Base-by-base conservation (phyloP, 2,888 invertebrate species). In the Cinara cedri region DNA sequence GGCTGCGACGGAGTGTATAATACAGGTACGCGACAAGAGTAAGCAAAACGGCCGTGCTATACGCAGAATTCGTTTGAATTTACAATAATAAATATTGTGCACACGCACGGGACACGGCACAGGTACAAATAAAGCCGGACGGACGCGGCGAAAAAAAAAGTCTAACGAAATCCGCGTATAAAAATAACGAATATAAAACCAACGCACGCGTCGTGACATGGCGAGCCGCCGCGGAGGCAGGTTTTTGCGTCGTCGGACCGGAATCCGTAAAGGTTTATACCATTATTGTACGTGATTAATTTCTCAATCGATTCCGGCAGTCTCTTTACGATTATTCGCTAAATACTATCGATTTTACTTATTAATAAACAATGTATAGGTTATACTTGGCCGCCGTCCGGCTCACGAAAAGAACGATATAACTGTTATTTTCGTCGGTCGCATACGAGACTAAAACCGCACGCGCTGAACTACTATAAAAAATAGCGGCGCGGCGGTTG, bases 231-330 rank as follows among this genome's bases (percentile, higher is more conserved):
- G 44, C n/a, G 46, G 26, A 21, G 71, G 57, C 34, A 49, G 49
- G 72, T 72, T 72, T 72, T 72, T 49, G 26, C 72, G 19, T 19
- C 6, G 19, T 19, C 6, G 26, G 49, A 72, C 60, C 60, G 72
- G 72, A 60, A 60, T 60, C 60, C 34, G 34, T 34, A 6, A 3
- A 34, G 34, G 34, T 34, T 4, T n/a, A n/a, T n/a, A 34, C 34
- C 34, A n/a, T n/a, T n/a, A 11, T 21, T 19, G 19, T 62, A 74
- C 74, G 74, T 74, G 74, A 74, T 74, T 74, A 54, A 74, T 74
- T 74, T 74, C 34, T 62, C 51, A 74, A 74, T 74, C 51, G 26
- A 49, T 51, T 51, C 34, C 21, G 19, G 14, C 49, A n/a, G 49
- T 44, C 13, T 10, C 24, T 14, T 14, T 14, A 62, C 24, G n/a